Percentiles rank a stretch among this genome's conserved stretches.
Conservation (phyloP, 2,113 vertebrate genomes). For the Ceuthmochares aereus region DNA sequence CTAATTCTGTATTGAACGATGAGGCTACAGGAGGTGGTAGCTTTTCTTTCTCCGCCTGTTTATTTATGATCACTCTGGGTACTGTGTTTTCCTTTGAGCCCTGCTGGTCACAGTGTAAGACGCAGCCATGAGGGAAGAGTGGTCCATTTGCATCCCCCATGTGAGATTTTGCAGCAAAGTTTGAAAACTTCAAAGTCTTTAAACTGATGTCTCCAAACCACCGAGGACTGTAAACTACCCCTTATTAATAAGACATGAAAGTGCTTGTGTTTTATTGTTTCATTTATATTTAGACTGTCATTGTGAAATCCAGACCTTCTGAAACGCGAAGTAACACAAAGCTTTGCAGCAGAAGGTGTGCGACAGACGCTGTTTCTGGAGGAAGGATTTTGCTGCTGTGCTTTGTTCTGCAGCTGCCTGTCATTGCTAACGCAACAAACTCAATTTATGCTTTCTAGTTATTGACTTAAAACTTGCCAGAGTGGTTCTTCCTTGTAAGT, state of each 20-base stretch:
- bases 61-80: neutral
- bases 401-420: conserved; percentile 3
- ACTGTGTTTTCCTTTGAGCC: neutral
- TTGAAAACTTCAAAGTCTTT: conserved; percentile 18
- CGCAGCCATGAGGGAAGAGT: neutral
- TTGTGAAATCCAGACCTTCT: neutral
- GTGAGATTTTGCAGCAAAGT: neutral
- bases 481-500: neutral
- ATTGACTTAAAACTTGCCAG: neutral
- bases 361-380: conserved; percentile 19
- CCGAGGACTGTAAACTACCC: neutral
- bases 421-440: conserved; percentile 56
- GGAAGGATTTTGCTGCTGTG: conserved; percentile 3
- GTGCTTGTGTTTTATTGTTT: neutral
- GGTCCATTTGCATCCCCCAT: neutral
- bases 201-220: neutral
- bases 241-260: neutral
- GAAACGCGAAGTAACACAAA: rapidly evolving
- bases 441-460: conserved; percentile 31
- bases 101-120: neutral
- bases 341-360: neutral
- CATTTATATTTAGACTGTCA: neutral
- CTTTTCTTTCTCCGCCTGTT: neutral
- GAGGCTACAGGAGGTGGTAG: neutral
- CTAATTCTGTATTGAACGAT: neutral